Evolutionary conservation across 2,888 invertebrate genomes (phyloP), one percentile per base, ranked within the genome.

Genomic region (Ormyrus pomaceus): DNA sequence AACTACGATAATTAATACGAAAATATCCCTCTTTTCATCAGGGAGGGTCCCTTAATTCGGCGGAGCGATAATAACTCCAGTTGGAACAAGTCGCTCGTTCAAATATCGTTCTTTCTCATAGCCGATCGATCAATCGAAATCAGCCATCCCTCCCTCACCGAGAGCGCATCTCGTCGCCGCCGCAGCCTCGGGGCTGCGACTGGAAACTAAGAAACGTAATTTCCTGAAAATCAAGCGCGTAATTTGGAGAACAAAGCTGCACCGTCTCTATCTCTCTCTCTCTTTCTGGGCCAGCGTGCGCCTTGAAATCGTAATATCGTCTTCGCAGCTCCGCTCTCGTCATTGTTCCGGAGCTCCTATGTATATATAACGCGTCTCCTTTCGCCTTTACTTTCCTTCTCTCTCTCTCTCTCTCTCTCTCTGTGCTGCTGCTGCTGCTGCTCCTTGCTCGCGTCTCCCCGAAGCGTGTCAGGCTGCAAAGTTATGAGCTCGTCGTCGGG

Each of bases 221-320:
- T 79, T 79, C 68, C 73, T 55, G 73, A 79, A 73, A 79, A 69
- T 68, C 78, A 62, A 58, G 10, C 73, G 50, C 56, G 68, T 69
- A 68, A 73, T 73, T 79, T 45, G 55, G 50, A 64, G 77, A 77
- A 70, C 69, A 69, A 76, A 69, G 76, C 62, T 46, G 58, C 61
- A 8, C 34, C 34, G 34, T 4, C 34, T 34, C 34, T 34, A 34
- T 34, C 34, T 34, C 34, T 4, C 34, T 34, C 34, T 2, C 34
- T 34, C 34, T 34, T 34, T 34, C 45, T 8, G 7, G 48, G 0
- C 0, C 34, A 34, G 9, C 48, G 50, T 56, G 70, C 53, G 11
- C 53, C 34, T 59, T 61, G 61, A 66, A 78, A 78, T 78, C 72
- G 72, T 71, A 78, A 78, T 78, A 78, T 66, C 66, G 69, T 71